Evolutionary conservation across 2,797 vertebrate genomes (phyloP), one percentile per base, ranked within the genome.

Genomic region (Sebastolobus altivelis): DNA sequence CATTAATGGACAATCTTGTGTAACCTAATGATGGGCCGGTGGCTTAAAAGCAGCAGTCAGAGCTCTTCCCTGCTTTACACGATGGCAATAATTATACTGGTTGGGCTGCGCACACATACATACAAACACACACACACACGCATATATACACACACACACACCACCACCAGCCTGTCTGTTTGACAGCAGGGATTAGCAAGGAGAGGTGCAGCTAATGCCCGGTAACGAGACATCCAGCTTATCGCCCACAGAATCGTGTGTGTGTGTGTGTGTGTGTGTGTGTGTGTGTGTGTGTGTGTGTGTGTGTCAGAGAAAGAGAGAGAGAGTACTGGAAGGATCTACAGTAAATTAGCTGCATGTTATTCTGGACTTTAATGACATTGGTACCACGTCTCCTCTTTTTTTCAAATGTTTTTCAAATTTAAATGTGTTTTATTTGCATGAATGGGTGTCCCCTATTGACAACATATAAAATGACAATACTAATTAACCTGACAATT

Each of bases 171-270:
- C 68, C 58, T 87, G 90, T 85, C 85, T 90, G 82, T 88, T 86
- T 90, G 91, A 92, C 88, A 92, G 89, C 86, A 84, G 74, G 85
- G 92, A 94, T 94, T 94, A 93, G 88, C 76, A 81, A 81, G 75
- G 69, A 87, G 90, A 91, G 88, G 87, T 93, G 88, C 87, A 89
- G 86, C 84, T 93, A 94, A 93, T 94, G 88, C 89, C 88, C 79
- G 78, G 85, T 91, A 93, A 94, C 85, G 77, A 94, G 85, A 87
- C 90, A 92, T 92, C 83, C 93, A 91, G 87, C 83, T 93, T 92
- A 93, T 92, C 87, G 82, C 90, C 89, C 86, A 94, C 89, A 87
- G 83, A 89, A 91, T 88, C 75, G 3, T 77, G 81, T 80, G 60
- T 76, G 55, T 33, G 35, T 35, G 35, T 35, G 6, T 35, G 35